Evolutionary conservation across 2,113 vertebrate species (phyloP), one percentile per base, ranked within the genome.

Genomic region (Festucalex cinctus): DNA sequence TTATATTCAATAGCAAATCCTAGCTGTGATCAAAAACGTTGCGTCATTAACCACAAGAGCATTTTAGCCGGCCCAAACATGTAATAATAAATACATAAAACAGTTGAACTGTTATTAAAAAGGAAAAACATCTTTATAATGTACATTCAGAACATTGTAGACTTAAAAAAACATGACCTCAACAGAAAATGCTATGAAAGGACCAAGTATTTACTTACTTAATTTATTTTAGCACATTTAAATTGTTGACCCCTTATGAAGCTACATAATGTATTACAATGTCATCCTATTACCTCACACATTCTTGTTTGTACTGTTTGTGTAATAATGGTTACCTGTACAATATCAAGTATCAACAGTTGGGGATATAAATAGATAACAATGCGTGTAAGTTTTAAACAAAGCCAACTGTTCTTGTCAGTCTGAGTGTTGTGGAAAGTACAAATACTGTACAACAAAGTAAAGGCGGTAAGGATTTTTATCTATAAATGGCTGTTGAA

Each of bases 281-380:
- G 17, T 9, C 5, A 12, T n/a, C 17, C 35, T 26, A 48, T 35
- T 70, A 37, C 19, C 41, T 69, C 39, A 0, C 9, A 5, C 48
- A 41, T n/a, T 36, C n/a, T n/a, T n/a, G n/a, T n/a, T n/a, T n/a
- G n/a, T 32, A 32, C 6, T 76, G 62, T 48, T 19, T 22, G 10
- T 37, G 62, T 59, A 12, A 62, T 58, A 77, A 77, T 62, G 74
- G 70, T 60, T 66, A 77, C 74, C 75, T 81, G 74, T 69, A 67
- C 78, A 80, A 83, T 53, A 82, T 74, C 63, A 79, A 65, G 19
- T 68, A 49, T 12, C 62, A 43, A 2, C 9, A 48, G 28, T 32
- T 32, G 28, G 66, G 12, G 71, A 71, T 91, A 91, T 86, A 90
- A 93, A 91, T 91, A 93, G 89, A 86, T 75, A 85, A 92, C 90